Evolutionary conservation across 1,140 invertebrate genomes (phyloP).

Genomic region (Heliconius himera): DNA sequence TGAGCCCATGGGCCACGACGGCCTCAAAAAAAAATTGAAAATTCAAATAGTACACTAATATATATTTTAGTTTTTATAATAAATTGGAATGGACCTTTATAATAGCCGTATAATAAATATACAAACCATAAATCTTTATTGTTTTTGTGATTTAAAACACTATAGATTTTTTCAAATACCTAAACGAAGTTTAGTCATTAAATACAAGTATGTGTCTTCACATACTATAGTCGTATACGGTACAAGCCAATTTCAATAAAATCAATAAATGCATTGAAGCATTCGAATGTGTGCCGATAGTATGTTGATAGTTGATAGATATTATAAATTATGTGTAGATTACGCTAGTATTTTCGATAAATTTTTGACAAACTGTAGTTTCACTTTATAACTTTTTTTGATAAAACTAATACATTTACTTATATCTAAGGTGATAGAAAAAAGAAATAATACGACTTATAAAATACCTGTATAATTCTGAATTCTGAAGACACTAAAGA

Average conservation of each 20-base stretch:
- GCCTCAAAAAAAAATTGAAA: neutral
- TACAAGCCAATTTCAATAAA: conserved; percentile 11
- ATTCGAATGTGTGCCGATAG: neutral
- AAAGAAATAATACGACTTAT: neutral
- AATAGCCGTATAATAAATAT: no score
- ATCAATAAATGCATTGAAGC: conserved; percentile 7
- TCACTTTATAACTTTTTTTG: conserved; percentile 11
- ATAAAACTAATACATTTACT: neutral
- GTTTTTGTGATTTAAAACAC: no score
- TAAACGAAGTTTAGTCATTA: no score
- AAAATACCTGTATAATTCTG: neutral
- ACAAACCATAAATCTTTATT: no score
- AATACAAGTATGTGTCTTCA: neutral
- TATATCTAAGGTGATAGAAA: neutral
- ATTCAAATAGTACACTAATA: neutral
- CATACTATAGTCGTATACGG: neutral
- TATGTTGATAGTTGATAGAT: neutral
- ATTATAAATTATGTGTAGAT: conserved; percentile 13
- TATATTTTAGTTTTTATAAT: neutral
- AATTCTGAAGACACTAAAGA: no score
- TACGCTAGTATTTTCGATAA: neutral
- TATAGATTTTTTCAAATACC: no score
- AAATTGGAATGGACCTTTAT: neutral
- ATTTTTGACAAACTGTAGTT: neutral
- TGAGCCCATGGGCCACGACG: no score